Evolutionary conservation across 2,113 vertebrate genomes (phyloP).

Genomic region (Eretmochelys imbricata): DNA sequence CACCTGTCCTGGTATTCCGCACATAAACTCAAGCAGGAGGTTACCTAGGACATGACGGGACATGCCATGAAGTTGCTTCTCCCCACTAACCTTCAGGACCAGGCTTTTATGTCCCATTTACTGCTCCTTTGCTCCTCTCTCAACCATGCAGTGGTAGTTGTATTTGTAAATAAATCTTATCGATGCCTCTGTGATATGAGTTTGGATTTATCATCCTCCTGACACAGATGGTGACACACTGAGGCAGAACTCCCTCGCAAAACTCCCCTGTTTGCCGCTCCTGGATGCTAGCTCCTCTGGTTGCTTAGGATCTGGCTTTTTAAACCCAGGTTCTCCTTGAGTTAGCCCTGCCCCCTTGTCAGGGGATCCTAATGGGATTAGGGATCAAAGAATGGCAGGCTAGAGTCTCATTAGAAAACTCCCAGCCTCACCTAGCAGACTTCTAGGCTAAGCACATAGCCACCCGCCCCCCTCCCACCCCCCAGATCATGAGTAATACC

Average conservation of each 20-base stretch:
- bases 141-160: constrained; percentile 42
- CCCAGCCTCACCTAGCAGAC: not conserved
- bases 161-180: constrained; percentile 68
- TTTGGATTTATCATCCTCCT: constrained; percentile 31
- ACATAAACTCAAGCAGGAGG: not conserved
- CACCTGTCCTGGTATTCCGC: not conserved
- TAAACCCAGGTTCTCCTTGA: not conserved
- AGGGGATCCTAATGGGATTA: not conserved
- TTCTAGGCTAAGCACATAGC: not conserved
- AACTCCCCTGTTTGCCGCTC: not conserved
- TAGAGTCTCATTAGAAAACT: not conserved
- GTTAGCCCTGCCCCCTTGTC: not conserved
- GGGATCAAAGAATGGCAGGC: not conserved
- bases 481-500: not conserved
- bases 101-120: constrained; percentile 34
- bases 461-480: too few species aligned
- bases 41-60: constrained; percentile 11
- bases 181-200: constrained; percentile 54
- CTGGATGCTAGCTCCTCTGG: not conserved
- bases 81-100: constrained; percentile 45
- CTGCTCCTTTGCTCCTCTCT: not conserved
- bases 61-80: constrained; percentile 37
- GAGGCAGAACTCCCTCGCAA: constrained; percentile 48
- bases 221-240: constrained; percentile 37
- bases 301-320: not conserved